Evolutionary conservation across 2,888 invertebrate species (phyloP), one percentile per base, ranked within the genome.

Genomic region (Opisthograptis luteolata): DNA sequence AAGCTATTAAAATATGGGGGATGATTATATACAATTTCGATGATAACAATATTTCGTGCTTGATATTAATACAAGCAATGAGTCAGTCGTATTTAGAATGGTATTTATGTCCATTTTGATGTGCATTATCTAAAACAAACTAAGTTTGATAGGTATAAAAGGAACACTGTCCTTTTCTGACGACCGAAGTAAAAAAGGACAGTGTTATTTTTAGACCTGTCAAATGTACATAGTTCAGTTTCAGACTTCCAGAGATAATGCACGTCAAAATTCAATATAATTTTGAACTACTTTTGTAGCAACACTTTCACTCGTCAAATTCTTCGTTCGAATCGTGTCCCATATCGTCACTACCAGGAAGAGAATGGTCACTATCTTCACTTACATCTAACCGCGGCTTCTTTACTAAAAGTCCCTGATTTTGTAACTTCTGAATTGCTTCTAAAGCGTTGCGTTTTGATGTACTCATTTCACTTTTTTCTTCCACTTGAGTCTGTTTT

Each of bases 381-480:
- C 66, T 70, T n/a, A 64, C 52, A 15, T 82, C 87, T 46, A 81
- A 35, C 3, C 82, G 78, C 14, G 90, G 90, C 49, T 87, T 88
- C 60, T 90, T 89, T 5, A 90, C 76, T 60, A 89, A 70, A 6
- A 90, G 72, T 39, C 90, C 90, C 55, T 87, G 87, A 64, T 77
- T 85, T 62, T 86, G 87, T 55, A 90, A 73, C 56, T 77, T 88
- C 64, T 88, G 80, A 63, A 90, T 81, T n/a, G 88, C 87, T 44
- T 84, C 83, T 66, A 89, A 68, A 17, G 89, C 78, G 59, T 73
- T 78, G 45, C 74, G 72, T 61, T 84, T 81, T 3, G 81, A 65
- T 30, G 76, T 59, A 64, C 55, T 79, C 17, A 69, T 58, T 72
- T 85, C 82, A 59, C 62, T 71, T 47, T 71, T 82, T 49, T 86